A percentile compares a stretch with the other conserved stretches of the same genome.
Evolutionary conservation across 2,113 vertebrate genomes (phyloP).

Genomic region (Cynocephalus volans): DNA sequence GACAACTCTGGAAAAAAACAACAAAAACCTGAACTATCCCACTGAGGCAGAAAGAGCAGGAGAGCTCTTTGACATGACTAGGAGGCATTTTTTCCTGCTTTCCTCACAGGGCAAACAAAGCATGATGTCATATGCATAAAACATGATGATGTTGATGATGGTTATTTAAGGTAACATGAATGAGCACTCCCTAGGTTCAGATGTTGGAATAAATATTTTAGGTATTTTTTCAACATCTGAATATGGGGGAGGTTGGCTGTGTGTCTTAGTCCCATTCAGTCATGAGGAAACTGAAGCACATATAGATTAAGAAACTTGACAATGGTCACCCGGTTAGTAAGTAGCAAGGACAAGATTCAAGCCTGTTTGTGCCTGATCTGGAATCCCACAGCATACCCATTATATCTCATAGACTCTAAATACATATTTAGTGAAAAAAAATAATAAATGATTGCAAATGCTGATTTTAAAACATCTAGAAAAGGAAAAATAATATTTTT

Average conservation of each 20-base stretch:
- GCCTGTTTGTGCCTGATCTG: not conserved
- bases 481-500: not conserved
- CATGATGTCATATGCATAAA: not conserved
- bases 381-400: not conserved
- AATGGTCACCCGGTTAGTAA: not conserved
- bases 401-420: not conserved
- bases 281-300: not conserved
- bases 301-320: not conserved
- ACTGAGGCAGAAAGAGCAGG: not conserved
- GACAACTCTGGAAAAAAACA: not conserved
- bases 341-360: not conserved
- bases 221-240: not conserved
- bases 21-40: not conserved
- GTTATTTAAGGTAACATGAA: not conserved
- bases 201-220: not conserved
- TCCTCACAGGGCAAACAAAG: not conserved
- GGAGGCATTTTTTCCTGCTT: not conserved
- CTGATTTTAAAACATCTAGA: not conserved
- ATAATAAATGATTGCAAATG: not conserved
- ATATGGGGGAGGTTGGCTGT: not conserved
- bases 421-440: not conserved
- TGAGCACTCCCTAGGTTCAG: not conserved
- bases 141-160: not conserved
- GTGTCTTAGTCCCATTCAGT: not conserved
- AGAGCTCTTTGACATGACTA: not conserved